Evolutionary conservation across 2,797 vertebrate genomes (phyloP).

Genomic region (Clarias pachynema): DNA sequence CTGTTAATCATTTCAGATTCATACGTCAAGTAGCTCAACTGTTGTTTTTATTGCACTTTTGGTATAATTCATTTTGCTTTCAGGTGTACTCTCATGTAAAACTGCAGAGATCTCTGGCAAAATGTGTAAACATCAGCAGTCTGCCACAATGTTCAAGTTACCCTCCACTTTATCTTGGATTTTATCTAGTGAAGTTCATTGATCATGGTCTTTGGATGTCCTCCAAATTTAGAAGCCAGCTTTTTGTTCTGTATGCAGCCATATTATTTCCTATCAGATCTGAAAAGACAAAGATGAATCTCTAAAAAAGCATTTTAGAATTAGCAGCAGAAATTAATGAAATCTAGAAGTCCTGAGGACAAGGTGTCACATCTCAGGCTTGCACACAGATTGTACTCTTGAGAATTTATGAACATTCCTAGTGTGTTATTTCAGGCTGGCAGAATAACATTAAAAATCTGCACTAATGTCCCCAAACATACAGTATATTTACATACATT

Average conservation of each 20-base stretch:
- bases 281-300: neutral
- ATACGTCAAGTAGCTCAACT: neutral
- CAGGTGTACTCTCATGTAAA: neutral
- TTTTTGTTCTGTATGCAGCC: neutral
- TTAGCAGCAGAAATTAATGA: neutral
- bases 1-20: neutral
- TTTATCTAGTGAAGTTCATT: neutral
- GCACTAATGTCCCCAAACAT: neutral
- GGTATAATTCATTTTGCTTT: neutral
- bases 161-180: neutral
- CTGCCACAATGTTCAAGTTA: neutral
- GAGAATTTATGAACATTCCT: neutral
- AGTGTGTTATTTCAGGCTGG: slow-evolving; percentile 5
- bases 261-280: neutral
- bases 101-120: neutral
- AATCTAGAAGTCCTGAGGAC: neutral
- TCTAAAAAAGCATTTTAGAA: neutral
- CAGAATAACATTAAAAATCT: neutral
- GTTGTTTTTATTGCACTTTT: neutral
- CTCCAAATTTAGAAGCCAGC: neutral
- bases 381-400: neutral
- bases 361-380: neutral
- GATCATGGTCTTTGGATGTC: neutral
- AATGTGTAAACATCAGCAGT: neutral
- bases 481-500: neutral